Evolutionary conservation across 2,797 vertebrate species (phyloP), one percentile per base, ranked within the genome.

Genomic region (Lepilemur ruficaudatus): DNA sequence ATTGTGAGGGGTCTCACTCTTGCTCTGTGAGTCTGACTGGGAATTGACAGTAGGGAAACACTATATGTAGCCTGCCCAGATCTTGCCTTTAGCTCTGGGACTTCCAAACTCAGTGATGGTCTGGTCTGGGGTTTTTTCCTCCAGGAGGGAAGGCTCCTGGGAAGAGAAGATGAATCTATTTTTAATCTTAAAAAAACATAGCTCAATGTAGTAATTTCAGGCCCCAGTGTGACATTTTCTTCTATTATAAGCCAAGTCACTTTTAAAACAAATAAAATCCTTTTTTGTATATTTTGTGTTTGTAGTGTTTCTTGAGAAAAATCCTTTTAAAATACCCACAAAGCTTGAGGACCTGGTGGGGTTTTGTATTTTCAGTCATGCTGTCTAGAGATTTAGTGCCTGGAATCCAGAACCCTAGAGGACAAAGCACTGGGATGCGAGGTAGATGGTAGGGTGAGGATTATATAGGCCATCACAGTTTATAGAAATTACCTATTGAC

Each of bases 141-240:
- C 43, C 0, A 5, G 35, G 87, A 95, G 72, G 81, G 90, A 97
- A 98, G 96, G 96, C 96, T 98, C 46, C 96, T 98, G 97, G 97
- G 98, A 98, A 98, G 97, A 96, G 96, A 98, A 96, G 95, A 98
- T 96, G 94, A 92, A 97, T 90, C 98, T 98, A 98, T 98, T 98
- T 98, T 98, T 98, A 98, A 93, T 97, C 87, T 48, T 78, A 97
- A 97, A 90, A 97, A 98, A 98, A 98, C 55, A 98, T 96, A 98
- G 95, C 84, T 97, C 95, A 91, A 32, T 80, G 52, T 98, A 98
- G 98, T 98, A 98, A 98, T 98, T 98, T 98, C 97, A 98, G 96
- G 88, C 95, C 95, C 94, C 0, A 48, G 87, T 84, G 95, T 96
- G 87, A n/a, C 69, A 67, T 97, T 98, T 98, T 97, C 96, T 98